These are phyloP conservation scores for Drosophila pruinosa DNA, from an alignment of 1,140 invertebrate genomes.

Conservation along the genomic window DNA sequence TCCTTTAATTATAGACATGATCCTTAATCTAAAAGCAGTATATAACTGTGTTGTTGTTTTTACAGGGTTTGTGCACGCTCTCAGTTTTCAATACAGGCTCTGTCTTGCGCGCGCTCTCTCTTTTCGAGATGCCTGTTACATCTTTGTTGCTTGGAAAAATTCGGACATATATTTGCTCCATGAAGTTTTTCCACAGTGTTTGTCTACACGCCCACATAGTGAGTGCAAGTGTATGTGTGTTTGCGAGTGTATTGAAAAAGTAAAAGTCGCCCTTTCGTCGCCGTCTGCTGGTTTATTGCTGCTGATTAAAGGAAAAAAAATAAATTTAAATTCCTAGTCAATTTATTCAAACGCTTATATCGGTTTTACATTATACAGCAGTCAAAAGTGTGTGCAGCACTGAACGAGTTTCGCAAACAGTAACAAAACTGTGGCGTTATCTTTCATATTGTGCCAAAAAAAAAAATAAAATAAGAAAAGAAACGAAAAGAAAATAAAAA, in stretches of 20 bases:
- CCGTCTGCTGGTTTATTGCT: constrained; percentile 39
- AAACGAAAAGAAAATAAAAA: constrained; percentile 21
- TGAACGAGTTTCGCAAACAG: constrained; percentile 33
- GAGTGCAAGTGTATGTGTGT: constrained; percentile 20
- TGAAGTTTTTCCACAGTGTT: constrained; percentile 72
- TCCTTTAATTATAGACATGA: background rate
- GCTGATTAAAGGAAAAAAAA: background rate
- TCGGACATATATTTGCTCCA: constrained; percentile 40
- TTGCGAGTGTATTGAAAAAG: constrained; percentile 65
- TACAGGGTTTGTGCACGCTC: constrained; percentile 31
- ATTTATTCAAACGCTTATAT: constrained; percentile 11
- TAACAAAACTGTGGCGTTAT: constrained; percentile 32
- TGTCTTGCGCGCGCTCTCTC: constrained; percentile 37
- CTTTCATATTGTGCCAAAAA: constrained; percentile 61
- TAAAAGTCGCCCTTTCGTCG: constrained; percentile 65
- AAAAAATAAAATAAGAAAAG: too few species aligned
- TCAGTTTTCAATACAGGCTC: constrained; percentile 32
- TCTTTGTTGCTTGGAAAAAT: constrained; percentile 76
- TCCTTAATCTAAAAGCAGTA: constrained; percentile 1
- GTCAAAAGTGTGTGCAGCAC: constrained; percentile 11
- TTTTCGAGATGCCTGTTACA: constrained; percentile 62
- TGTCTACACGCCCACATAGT: constrained; percentile 76
- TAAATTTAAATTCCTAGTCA: background rate
- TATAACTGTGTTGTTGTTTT: constrained; percentile 36
- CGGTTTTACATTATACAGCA: constrained; percentile 4